Evolutionary conservation across 2,797 vertebrate genomes (phyloP).

Genomic region (Falco novaeseelandiae): DNA sequence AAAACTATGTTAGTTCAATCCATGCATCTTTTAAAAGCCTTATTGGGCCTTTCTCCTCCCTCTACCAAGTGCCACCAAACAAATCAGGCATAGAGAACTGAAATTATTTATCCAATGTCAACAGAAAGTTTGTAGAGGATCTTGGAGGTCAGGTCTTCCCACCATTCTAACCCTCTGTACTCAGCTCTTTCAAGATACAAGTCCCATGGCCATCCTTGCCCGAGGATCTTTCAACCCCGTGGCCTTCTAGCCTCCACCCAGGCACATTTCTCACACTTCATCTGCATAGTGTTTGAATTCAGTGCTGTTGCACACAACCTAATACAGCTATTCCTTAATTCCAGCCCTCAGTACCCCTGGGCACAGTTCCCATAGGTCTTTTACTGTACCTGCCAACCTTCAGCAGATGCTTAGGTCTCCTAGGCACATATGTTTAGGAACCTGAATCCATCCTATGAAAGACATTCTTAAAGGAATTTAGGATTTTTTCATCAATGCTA

Average conservation of each 20-base stretch:
- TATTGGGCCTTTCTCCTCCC: not conserved
- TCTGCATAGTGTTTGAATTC: not conserved
- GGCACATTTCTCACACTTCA: not conserved
- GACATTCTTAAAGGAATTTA: not conserved
- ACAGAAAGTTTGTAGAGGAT: not conserved
- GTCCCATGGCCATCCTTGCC: not conserved
- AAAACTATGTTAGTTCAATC: not conserved
- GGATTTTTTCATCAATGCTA: not conserved
- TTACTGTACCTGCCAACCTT: not conserved
- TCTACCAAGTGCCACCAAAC: not conserved
- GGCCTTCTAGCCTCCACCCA: not conserved
- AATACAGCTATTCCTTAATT: not conserved
- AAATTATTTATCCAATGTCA: not conserved
- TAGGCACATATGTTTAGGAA: not conserved
- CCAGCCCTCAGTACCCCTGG: not conserved
- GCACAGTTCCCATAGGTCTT: not conserved
- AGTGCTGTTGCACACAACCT: not conserved
- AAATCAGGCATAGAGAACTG: not conserved
- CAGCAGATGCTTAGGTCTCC: not conserved
- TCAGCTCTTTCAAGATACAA: not conserved
- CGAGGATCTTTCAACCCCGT: not conserved
- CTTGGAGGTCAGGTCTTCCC: not conserved
- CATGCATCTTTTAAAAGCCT: not conserved
- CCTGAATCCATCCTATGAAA: not conserved
- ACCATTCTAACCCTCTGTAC: not conserved